phyloP scores from a whole-genome alignment of 1,140 invertebrate genomes.

The Bradysia coprophila region DNA sequence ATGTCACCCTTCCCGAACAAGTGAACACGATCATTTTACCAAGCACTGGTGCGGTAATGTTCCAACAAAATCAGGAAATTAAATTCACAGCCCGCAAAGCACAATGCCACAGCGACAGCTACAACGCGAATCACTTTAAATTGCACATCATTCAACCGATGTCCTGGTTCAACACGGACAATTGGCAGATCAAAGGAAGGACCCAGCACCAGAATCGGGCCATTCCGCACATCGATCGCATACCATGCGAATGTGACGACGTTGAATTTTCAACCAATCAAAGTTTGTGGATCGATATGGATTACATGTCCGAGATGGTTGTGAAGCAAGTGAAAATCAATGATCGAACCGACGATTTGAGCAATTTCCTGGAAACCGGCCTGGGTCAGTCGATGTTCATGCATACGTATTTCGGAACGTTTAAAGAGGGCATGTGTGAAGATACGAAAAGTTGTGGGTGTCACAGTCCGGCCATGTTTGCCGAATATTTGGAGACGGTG shows the following conservation, averaged over 20 bases:
- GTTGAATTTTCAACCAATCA: background rate
- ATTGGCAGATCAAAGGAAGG: background rate
- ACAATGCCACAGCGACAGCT: no score
- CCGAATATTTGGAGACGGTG: background rate
- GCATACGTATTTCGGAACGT: background rate
- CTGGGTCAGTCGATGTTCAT: background rate
- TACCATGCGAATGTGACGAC: background rate
- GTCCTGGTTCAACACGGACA: background rate
- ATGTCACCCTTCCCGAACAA: no score
- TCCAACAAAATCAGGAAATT: no score
- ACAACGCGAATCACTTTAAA: no score
- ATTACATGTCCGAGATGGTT: background rate
- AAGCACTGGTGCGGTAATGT: no score
- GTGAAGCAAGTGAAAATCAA: background rate
- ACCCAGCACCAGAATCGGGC: background rate
- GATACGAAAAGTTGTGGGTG: background rate
- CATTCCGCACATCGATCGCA: background rate
- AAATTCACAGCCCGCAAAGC: no score
- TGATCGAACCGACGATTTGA: background rate
- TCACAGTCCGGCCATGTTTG: background rate
- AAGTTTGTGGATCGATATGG: background rate
- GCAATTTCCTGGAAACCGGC: background rate
- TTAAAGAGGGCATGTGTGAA: background rate
- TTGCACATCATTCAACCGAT: no score
- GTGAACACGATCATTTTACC: no score